phyloP scores from a whole-genome alignment of 1,140 invertebrate genomes.

The Hetaerina americana region DNA sequence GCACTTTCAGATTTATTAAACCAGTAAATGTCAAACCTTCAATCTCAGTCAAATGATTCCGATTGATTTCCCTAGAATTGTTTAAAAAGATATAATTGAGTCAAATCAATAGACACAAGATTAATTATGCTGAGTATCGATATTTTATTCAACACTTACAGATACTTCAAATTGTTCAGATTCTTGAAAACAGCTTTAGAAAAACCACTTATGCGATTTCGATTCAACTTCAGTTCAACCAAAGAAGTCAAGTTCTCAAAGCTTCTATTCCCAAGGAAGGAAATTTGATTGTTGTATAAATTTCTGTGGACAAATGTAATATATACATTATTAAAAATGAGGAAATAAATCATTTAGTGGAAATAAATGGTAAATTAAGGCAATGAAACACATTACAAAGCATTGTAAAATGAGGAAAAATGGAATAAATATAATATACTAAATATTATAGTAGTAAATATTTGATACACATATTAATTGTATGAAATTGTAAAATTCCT shows the following conservation, averaged over 20 bases:
- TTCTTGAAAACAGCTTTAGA: constrained; percentile 57
- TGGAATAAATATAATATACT: too few species aligned
- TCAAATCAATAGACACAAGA: constrained; percentile 1
- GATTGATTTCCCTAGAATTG: constrained; percentile 58
- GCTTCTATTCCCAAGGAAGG: constrained; percentile 46
- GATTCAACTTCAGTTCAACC: constrained; percentile 61
- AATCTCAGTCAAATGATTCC: constrained; percentile 62
- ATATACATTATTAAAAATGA: not conserved
- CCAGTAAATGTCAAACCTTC: constrained; percentile 67
- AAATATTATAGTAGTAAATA: too few species aligned
- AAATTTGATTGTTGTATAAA: constrained; percentile 63
- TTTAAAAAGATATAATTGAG: not conserved
- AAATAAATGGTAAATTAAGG: not conserved
- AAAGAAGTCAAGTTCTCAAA: constrained; percentile 59
- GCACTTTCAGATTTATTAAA: constrained; percentile 49
- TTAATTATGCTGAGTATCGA: constrained; percentile 17
- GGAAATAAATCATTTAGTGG: not conserved
- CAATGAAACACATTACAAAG: too few species aligned
- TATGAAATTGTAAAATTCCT: too few species aligned
- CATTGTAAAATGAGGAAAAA: too few species aligned
- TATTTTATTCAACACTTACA: constrained; percentile 36
- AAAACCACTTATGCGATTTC: constrained; percentile 58
- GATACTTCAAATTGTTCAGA: constrained; percentile 48
- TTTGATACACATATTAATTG: too few species aligned
- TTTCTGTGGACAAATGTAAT: constrained; percentile 34